These are phyloP conservation scores for Illadopsis cleaveri DNA, from an alignment of 2,113 vertebrate genomes.

Conservation along the genomic window DNA sequence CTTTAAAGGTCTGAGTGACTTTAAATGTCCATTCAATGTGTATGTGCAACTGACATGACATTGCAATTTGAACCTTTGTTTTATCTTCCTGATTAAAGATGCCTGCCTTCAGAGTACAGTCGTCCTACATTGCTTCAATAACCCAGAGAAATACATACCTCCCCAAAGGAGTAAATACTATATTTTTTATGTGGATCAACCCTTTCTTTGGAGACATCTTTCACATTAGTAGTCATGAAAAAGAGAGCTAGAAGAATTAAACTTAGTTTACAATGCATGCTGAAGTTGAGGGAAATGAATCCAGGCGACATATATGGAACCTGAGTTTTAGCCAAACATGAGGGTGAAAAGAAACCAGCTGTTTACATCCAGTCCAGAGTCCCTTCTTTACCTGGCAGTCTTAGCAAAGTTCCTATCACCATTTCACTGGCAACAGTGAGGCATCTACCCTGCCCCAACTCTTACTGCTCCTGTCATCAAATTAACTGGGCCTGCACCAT, in stretches of 20 bases:
- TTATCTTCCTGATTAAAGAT: not conserved
- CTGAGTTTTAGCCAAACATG: not conserved
- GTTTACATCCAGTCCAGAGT: not conserved
- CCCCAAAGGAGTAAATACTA: not conserved
- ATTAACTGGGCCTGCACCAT: fast-evolving
- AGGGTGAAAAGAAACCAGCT: not conserved
- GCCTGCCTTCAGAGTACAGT: not conserved
- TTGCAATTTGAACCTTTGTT: not conserved
- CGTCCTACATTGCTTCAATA: not conserved
- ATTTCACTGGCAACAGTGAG: fast-evolving
- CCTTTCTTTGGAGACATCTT: not conserved
- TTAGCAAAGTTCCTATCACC: not conserved
- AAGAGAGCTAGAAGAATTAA: not conserved
- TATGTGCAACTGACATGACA: not conserved
- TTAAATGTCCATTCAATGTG: not conserved
- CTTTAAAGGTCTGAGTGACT: not conserved
- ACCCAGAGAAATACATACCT: not conserved
- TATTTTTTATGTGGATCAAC: not conserved
- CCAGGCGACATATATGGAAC: not conserved
- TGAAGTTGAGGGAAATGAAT: not conserved
- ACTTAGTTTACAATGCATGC: not conserved
- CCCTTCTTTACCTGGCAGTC: not conserved
- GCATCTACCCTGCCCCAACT: fast-evolving
- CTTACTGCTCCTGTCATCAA: not conserved
- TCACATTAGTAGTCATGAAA: not conserved